A percentile compares a stretch with the other conserved stretches of the same genome.
phyloP scores from a whole-genome alignment of 1,140 invertebrate genomes.

The Nilaparvata lugens region DNA sequence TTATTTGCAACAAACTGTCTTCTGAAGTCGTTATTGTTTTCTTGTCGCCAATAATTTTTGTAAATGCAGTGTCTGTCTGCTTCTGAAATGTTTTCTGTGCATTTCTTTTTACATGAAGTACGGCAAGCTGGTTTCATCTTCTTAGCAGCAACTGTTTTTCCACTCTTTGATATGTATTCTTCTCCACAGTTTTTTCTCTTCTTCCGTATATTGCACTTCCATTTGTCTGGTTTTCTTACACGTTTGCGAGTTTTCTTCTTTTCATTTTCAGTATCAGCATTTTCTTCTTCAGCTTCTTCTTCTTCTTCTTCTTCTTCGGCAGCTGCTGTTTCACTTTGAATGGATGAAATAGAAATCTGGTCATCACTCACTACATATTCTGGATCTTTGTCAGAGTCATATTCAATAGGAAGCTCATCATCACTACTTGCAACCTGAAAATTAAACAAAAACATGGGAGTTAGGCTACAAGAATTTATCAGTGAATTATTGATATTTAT shows the following conservation, averaged over 20 bases:
- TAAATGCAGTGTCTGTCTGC: neutral
- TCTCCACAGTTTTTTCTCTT: slow-evolving; percentile 1
- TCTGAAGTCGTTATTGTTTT: neutral
- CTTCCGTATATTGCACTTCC: slow-evolving; percentile 6
- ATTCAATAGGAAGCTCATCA: too few relatives aligned
- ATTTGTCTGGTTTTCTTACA: slow-evolving; percentile 3
- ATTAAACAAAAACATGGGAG: too few relatives aligned
- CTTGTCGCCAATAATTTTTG: slow-evolving; percentile 3
- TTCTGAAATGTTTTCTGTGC: slow-evolving; percentile 4
- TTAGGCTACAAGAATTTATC: too few relatives aligned
- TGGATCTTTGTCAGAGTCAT: too few relatives aligned
- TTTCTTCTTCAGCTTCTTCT: too few relatives aligned
- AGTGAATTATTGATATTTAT: too few relatives aligned
- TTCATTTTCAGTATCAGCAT: too few relatives aligned
- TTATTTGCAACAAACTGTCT: slow-evolving; percentile 9
- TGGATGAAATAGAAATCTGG: too few relatives aligned
- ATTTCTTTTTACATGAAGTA: slow-evolving; percentile 7
- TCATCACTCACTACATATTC: too few relatives aligned
- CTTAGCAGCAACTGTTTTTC: slow-evolving; percentile 1
- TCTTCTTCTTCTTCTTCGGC: too few relatives aligned
- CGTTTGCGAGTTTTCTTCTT: slow-evolving; percentile 9
- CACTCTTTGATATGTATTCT: slow-evolving; percentile 7
- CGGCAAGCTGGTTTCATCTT: slow-evolving; percentile 6
- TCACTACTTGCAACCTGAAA: too few relatives aligned
- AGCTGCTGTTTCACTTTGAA: too few relatives aligned